Evolutionary conservation across 2,113 vertebrate species (phyloP).

Genomic region (Pedionomus torquatus): DNA sequence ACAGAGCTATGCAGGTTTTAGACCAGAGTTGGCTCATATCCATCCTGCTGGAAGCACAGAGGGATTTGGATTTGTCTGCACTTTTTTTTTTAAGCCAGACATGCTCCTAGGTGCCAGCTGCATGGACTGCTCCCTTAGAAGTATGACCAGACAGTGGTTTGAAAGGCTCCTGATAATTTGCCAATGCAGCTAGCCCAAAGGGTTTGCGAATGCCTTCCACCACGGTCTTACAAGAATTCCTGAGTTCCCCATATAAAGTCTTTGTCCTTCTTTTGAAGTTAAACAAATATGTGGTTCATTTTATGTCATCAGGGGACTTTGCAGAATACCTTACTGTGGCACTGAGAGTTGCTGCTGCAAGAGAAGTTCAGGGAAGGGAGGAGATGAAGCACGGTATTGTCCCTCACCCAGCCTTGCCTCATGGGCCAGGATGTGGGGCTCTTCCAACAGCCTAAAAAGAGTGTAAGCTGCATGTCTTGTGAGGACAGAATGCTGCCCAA

Average conservation of each 20-base stretch:
- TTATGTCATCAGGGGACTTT: background rate
- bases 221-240: background rate
- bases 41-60: background rate
- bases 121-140: background rate
- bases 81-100: background rate
- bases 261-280: background rate
- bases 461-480: background rate
- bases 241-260: background rate
- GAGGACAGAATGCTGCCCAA: background rate
- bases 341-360: background rate
- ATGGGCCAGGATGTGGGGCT: background rate
- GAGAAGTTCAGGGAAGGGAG: background rate
- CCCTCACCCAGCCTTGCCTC: background rate
- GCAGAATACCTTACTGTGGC: background rate
- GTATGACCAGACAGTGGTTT: background rate
- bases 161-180: background rate
- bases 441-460: background rate
- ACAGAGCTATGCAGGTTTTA: background rate
- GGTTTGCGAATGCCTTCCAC: background rate
- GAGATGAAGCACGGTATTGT: background rate
- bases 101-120: background rate
- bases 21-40: background rate
- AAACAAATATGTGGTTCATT: background rate
- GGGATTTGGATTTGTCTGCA: background rate
- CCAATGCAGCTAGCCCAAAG: background rate